These are phyloP conservation scores for Tangara arthus DNA, from an alignment of 2,797 vertebrate genomes.

Conservation along the genomic window DNA sequence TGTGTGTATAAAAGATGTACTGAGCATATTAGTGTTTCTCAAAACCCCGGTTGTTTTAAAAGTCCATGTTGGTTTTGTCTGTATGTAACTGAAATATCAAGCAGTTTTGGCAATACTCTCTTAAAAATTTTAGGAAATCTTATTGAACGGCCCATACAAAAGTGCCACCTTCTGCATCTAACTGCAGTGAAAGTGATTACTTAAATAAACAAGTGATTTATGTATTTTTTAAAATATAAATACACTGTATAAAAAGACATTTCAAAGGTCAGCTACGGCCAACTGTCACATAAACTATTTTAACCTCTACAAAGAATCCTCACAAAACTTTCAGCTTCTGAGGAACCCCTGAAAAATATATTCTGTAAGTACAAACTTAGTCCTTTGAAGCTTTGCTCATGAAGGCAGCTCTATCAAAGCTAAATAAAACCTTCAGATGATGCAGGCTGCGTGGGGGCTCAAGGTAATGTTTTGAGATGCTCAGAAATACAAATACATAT, in stretches of 20 bases:
- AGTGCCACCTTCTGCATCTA: neutral
- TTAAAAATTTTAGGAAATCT: neutral
- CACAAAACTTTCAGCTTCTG: neutral
- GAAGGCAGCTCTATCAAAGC: neutral
- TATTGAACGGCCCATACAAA: neutral
- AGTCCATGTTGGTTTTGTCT: neutral
- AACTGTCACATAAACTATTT: neutral
- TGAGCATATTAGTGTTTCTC: neutral
- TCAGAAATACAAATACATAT: neutral
- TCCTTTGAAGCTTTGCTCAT: neutral
- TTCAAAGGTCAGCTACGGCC: neutral
- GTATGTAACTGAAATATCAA: neutral
- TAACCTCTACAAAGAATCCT: neutral
- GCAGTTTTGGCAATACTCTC: neutral
- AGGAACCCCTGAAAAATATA: neutral
- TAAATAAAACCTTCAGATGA: neutral
- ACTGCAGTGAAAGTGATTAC: neutral
- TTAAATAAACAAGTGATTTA: neutral
- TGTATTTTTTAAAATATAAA: neutral
- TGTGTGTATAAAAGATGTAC: neutral
- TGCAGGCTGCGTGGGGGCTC: neutral
- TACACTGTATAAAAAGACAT: neutral
- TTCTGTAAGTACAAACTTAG: neutral
- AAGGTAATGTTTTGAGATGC: neutral
- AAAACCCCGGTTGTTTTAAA: rapidly evolving